phyloP scores from a whole-genome alignment of 2,113 vertebrate species.

The Fregata magnificens region DNA sequence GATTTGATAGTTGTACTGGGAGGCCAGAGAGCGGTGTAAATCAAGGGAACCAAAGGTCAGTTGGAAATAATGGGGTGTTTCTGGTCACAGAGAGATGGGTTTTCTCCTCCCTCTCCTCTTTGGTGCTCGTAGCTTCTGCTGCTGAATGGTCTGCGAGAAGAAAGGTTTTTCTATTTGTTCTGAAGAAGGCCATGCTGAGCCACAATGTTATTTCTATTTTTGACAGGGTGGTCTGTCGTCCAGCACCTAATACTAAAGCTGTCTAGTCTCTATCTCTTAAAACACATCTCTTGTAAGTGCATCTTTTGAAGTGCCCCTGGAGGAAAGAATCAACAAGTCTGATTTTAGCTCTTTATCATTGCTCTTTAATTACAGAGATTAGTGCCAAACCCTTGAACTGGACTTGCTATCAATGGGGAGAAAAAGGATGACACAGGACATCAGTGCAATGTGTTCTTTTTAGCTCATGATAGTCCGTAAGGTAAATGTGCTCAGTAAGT shows the following conservation, averaged over 20 bases:
- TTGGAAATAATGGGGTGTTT: background rate
- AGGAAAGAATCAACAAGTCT: background rate
- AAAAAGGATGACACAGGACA: background rate
- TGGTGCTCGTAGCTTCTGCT: background rate
- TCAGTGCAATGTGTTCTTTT: background rate
- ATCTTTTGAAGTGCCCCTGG: background rate
- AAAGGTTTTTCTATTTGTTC: background rate
- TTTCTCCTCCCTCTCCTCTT: background rate
- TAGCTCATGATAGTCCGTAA: background rate
- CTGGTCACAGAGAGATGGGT: background rate
- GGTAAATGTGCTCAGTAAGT: background rate
- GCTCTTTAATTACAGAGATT: background rate
- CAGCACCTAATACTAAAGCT: background rate
- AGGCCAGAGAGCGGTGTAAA: background rate
- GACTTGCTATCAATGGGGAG: background rate
- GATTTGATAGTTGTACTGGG: background rate
- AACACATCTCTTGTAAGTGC: background rate
- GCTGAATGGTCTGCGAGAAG: background rate
- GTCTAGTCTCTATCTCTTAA: background rate
- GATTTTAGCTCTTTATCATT: background rate
- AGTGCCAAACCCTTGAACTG: background rate
- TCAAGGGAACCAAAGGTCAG: background rate
- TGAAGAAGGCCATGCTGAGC: background rate
- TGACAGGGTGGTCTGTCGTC: background rate
- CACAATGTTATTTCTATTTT: background rate